Percentiles rank a stretch among this genome's conserved stretches.
phyloP scores from a whole-genome alignment of 64 coral and sea anemone genomes.

The Anthopleura sola region DNA sequence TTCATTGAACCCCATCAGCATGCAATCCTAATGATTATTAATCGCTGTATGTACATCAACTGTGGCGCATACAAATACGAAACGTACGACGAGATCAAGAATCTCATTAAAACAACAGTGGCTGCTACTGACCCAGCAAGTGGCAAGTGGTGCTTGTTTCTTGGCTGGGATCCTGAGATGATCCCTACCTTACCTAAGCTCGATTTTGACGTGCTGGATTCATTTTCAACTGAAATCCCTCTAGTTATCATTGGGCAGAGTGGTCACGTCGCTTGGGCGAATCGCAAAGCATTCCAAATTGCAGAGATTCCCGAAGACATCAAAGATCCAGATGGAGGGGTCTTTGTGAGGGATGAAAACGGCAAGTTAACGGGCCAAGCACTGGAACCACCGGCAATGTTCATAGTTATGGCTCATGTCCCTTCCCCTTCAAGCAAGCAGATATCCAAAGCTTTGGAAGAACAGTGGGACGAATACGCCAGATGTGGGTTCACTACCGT shows the following conservation, averaged over 20 bases:
- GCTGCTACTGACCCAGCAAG: background rate
- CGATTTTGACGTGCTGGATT: background rate
- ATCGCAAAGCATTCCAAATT: constrained; percentile 38
- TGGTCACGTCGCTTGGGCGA: constrained; percentile 29
- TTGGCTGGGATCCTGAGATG: constrained; percentile 44
- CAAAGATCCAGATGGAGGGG: background rate
- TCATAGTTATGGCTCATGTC: background rate
- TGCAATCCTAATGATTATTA: background rate
- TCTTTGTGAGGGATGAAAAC: background rate
- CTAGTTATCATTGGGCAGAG: constrained; percentile 21
- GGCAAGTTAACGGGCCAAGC: constrained; percentile 13
- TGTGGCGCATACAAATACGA: constrained; percentile 14
- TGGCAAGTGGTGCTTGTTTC: constrained; percentile 15
- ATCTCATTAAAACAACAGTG: background rate
- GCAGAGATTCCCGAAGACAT: background rate
- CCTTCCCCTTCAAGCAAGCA: background rate
- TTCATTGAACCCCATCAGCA: constrained; percentile 42
- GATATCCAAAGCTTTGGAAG: background rate
- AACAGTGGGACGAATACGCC: constrained; percentile 7
- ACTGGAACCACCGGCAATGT: background rate
- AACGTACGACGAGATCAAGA: constrained; percentile 4
- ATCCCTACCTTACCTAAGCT: constrained; percentile 17
- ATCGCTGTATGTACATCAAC: background rate
- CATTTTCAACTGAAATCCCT: constrained; percentile 13
- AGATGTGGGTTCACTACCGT: constrained; percentile 20